Percentiles rank a stretch among this genome's conserved stretches.
These are phyloP conservation scores for Anguilla megastoma DNA, from an alignment of 2,797 vertebrate species.

Conservation along the genomic window DNA sequence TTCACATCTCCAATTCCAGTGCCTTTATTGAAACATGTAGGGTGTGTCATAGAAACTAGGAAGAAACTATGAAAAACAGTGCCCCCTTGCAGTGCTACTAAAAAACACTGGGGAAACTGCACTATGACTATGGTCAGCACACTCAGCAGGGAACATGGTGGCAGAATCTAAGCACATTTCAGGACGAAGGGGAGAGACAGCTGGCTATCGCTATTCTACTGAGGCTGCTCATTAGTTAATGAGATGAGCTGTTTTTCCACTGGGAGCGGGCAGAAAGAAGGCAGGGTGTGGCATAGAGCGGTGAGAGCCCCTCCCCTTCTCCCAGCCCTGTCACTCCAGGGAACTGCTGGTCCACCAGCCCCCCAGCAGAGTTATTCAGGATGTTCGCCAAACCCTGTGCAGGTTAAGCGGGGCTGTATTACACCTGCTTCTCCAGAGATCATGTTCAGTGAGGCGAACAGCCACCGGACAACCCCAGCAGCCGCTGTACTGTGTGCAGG, in stretches of 20 bases:
- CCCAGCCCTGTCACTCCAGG: too few relatives aligned
- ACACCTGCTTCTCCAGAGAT: constrained; percentile 52
- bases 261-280: not conserved
- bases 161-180: not conserved
- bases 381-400: not conserved
- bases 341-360: not conserved
- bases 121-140: too few relatives aligned
- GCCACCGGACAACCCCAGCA: constrained; percentile 41
- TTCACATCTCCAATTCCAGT: too few relatives aligned
- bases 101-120: too few relatives aligned
- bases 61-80: too few relatives aligned
- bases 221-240: constrained; percentile 36
- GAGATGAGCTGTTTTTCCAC: constrained; percentile 24
- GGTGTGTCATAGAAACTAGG: too few relatives aligned
- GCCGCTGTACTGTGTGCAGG: constrained; percentile 39
- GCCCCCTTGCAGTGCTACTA: too few relatives aligned
- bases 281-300: not conserved
- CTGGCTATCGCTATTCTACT: constrained; percentile 21
- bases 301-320: not conserved
- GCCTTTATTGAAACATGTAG: too few relatives aligned
- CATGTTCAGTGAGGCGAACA: constrained; percentile 49
- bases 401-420: constrained; percentile 43
- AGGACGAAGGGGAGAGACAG: constrained; percentile 23
- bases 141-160: not conserved
- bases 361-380: not conserved